Evolutionary conservation across 2,113 vertebrate genomes (phyloP), one percentile per base, ranked within the genome.

Genomic region (Limanda limanda): DNA sequence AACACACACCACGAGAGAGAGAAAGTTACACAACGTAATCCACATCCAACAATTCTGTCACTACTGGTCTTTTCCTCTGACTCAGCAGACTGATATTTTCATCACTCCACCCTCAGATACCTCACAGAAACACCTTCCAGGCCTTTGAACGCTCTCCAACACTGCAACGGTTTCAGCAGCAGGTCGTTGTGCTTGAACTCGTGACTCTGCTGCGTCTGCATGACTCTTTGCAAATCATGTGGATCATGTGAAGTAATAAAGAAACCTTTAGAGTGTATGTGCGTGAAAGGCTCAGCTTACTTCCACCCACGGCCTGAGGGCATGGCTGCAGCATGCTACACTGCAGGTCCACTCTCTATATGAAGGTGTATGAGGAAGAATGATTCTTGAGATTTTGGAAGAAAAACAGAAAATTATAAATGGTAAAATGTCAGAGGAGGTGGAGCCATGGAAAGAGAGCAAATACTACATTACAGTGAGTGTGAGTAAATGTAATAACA

Each of bases 151-250:
- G 24, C 14, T 31, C 25, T 58, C 56, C 7, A 27, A 12, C 0
- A 4, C 25, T 1, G 1, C 20, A 18, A 18, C 63, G 56, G 62
- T 24, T 21, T 35, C 6, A 42, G 31, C 1, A 14, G 31, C 18
- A 70, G 42, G 47, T 62, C 40, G 65, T 20, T 68, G 58, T 65
- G 40, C 25, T 45, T 13, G n/a, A 5, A 54, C 42, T n/a, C 10
- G 11, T 68, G 23, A 1, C 13, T 65, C 52, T 55, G 63, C 2
- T n/a, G n/a, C 45, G 14, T 48, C n/a, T 79, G 18, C 18, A 5
- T 55, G 5, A 51, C 15, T 79, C 20, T 74, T 8, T 47, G 18
- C 5, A 52, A 20, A 42, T 42, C 40, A 42, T 12, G 40, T 15
- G n/a, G 6, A 63, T 40, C 35, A 61, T 40, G 31, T 37, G 51